Evolutionary conservation across 2,888 invertebrate genomes (phyloP).

Genomic region (Schizotus pectinicornis): DNA sequence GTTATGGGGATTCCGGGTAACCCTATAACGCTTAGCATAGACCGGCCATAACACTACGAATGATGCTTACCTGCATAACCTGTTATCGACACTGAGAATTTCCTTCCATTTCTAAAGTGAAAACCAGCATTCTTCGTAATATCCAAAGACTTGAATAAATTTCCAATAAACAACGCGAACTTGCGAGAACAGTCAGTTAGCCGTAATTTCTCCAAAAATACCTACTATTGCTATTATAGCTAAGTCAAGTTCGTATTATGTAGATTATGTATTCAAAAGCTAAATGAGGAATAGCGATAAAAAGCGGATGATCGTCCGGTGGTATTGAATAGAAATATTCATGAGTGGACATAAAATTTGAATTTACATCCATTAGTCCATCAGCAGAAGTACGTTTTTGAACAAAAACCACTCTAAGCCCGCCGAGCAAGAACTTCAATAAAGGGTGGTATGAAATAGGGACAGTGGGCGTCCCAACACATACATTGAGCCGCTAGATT

Average conservation of each 20-base stretch:
- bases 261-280: constrained; percentile 22
- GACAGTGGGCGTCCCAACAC: constrained; percentile 17
- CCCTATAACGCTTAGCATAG: constrained; percentile 23
- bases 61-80: constrained; percentile 28
- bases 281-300: constrained; percentile 25
- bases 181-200: no score
- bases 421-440: constrained; percentile 24
- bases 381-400: constrained; percentile 30
- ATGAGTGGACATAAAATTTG: constrained; percentile 33
- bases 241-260: constrained; percentile 2
- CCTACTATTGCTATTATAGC: neutral
- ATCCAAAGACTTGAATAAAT: constrained; percentile 1
- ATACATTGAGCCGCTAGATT: constrained; percentile 19
- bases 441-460: constrained; percentile 26
- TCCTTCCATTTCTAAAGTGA: constrained; percentile 22
- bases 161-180: no score
- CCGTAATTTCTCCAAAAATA: neutral
- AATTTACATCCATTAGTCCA: constrained; percentile 33
- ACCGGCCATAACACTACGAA: constrained; percentile 26
- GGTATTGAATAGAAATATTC: constrained; percentile 30
- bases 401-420: constrained; percentile 31
- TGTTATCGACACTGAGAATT: constrained; percentile 24
- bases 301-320: constrained; percentile 26
- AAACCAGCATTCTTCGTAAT: constrained; percentile 12
- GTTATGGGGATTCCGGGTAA: constrained; percentile 25